Evolutionary conservation across 2,797 vertebrate genomes (phyloP).

Genomic region (Crocodylus rhombifer): DNA sequence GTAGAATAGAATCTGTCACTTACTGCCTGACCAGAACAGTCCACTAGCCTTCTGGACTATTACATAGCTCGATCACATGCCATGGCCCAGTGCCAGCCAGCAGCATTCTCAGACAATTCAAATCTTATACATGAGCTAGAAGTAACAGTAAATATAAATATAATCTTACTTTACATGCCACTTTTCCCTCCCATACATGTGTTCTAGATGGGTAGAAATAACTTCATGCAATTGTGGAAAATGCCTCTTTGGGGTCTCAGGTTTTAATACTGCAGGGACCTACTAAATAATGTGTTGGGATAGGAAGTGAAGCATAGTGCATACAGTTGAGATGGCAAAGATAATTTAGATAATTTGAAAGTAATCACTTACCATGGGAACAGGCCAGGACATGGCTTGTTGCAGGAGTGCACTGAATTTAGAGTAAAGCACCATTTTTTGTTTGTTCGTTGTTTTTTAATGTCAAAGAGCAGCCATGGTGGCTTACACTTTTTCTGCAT

Average conservation of each 20-base stretch:
- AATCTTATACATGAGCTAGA: neutral
- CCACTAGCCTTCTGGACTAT: too few species aligned
- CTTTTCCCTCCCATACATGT: neutral
- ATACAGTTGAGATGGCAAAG: conserved; percentile 11
- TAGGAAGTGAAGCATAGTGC: conserved; percentile 12
- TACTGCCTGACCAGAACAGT: too few species aligned
- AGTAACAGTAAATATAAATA: neutral
- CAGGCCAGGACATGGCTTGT: neutral
- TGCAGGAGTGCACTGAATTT: too few species aligned
- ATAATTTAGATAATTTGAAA: neutral
- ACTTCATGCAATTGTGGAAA: neutral
- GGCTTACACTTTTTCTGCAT: neutral
- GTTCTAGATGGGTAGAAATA: neutral
- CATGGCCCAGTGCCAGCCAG: neutral
- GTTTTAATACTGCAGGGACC: neutral
- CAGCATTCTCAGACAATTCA: neutral
- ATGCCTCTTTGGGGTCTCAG: neutral
- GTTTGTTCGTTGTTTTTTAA: too few species aligned
- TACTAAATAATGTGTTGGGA: neutral
- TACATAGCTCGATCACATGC: neutral
- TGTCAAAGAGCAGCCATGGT: too few species aligned
- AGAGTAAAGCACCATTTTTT: too few species aligned
- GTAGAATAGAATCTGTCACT: too few species aligned
- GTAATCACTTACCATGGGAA: neutral
- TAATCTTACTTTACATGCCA: neutral